phyloP scores from a whole-genome alignment of 2,113 vertebrate species.

The Ellobius talpinus region DNA sequence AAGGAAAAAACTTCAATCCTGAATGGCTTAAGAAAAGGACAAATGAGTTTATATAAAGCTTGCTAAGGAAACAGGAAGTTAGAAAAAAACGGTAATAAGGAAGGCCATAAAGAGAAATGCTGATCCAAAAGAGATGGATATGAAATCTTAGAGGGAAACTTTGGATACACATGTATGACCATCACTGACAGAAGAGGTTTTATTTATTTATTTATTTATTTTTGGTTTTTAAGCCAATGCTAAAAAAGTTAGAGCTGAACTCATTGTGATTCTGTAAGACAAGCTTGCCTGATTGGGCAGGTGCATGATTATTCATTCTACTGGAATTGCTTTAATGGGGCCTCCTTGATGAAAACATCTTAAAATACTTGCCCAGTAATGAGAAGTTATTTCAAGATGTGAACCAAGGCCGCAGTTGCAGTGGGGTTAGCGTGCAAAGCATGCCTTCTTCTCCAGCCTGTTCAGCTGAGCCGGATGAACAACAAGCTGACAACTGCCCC shows the following conservation, averaged over 20 bases:
- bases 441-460: neutral
- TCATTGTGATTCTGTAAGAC: constrained; percentile 70
- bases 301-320: constrained; percentile 55
- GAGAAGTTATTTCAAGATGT: constrained; percentile 74
- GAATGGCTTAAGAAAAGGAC: constrained; percentile 73
- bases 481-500: neutral
- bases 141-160: constrained; percentile 71
- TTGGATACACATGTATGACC: constrained; percentile 27
- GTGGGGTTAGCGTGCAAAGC: neutral
- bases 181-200: neutral
- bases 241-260: constrained; percentile 40
- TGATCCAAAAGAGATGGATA: constrained; percentile 81
- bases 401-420: neutral
- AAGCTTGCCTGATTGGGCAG: constrained; percentile 71
- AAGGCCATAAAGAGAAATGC: constrained; percentile 73
- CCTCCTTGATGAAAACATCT: constrained; percentile 75
- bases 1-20: constrained; percentile 52
- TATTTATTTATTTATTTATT: neutral
- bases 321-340: constrained; percentile 69
- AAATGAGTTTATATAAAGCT: constrained; percentile 76
- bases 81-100: constrained; percentile 67
- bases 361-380: constrained; percentile 73
- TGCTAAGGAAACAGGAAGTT: constrained; percentile 82
- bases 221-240: neutral
- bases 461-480: neutral